A percentile compares a stretch with the other conserved stretches of the same genome.
These are phyloP conservation scores for Nephrotoma appendiculata DNA, from an alignment of 2,888 invertebrate genomes.

Conservation along the genomic window DNA sequence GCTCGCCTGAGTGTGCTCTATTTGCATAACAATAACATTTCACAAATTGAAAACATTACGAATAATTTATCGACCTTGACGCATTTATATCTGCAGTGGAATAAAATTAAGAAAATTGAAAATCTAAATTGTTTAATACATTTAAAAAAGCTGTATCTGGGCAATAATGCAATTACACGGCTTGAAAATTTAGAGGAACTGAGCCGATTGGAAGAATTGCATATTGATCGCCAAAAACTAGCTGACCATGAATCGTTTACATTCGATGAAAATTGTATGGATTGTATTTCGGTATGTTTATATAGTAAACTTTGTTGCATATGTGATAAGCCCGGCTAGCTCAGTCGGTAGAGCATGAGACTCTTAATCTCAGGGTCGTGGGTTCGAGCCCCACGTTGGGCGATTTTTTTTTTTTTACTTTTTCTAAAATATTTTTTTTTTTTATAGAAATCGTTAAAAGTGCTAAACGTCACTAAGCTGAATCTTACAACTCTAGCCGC, in stretches of 20 bases:
- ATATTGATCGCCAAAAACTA: constrained; percentile 50
- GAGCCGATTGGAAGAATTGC: constrained; percentile 45
- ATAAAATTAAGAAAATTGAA: constrained; percentile 55
- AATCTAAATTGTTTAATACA: constrained; percentile 45
- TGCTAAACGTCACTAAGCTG: constrained; percentile 49
- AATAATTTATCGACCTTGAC: constrained; percentile 43
- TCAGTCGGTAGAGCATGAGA: constrained; percentile 26
- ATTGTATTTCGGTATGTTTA: constrained; percentile 39
- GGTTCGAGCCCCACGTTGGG: constrained; percentile 26
- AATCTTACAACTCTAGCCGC: constrained; percentile 40
- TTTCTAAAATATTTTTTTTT: constrained; percentile 5
- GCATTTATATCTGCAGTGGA: constrained; percentile 60
- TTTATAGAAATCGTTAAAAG: constrained; percentile 39
- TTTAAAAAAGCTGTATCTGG: constrained; percentile 63
- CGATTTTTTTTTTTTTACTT: constrained; percentile 11
- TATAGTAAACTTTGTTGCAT: neutral
- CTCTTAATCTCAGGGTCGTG: constrained; percentile 26
- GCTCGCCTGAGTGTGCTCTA: constrained; percentile 48
- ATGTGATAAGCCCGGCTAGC: constrained; percentile 15
- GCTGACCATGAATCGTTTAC: constrained; percentile 40
- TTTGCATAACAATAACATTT: constrained; percentile 67
- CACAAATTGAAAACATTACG: constrained; percentile 55
- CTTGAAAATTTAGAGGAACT: constrained; percentile 52
- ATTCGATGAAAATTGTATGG: constrained; percentile 49
- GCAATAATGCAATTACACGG: constrained; percentile 50